phyloP scores from a whole-genome alignment of 2,797 vertebrate genomes.

The Danio kyathit region DNA sequence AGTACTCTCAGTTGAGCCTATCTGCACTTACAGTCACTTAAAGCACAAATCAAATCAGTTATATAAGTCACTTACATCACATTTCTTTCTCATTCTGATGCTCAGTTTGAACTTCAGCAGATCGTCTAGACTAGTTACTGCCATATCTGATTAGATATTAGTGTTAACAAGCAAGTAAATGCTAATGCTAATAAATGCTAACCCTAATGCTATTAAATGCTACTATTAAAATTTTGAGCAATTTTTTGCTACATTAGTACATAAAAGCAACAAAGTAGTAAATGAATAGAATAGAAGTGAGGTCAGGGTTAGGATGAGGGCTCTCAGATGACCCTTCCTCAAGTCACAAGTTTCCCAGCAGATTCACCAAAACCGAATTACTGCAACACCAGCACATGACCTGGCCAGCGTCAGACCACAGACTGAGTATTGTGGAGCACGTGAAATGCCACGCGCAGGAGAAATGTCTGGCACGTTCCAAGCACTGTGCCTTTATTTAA shows the following conservation, averaged over 20 bases:
- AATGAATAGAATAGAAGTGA: neutral
- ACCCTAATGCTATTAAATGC: too few species aligned
- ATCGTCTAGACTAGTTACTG: too few species aligned
- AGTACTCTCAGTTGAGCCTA: too few species aligned
- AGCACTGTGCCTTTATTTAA: conserved; percentile 30
- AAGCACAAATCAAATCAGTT: too few species aligned
- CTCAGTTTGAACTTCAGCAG: too few species aligned
- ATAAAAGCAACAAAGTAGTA: neutral
- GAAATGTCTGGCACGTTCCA: conserved; percentile 49
- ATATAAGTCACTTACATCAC: too few species aligned
- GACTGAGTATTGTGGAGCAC: conserved; percentile 51
- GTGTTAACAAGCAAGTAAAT: too few species aligned
- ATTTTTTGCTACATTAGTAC: neutral
- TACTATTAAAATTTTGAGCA: too few species aligned
- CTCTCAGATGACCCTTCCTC: conserved; percentile 23
- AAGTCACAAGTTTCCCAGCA: conserved; percentile 58
- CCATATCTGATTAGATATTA: too few species aligned
- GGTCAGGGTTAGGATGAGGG: conserved; percentile 26
- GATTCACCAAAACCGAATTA: conserved; percentile 57
- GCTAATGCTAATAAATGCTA: too few species aligned
- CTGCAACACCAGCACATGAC: conserved; percentile 54
- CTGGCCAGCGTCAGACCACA: conserved; percentile 28
- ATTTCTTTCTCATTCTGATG: too few species aligned
- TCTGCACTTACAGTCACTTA: too few species aligned
- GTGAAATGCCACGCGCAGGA: conserved; percentile 48